Conservation (phyloP, 2,888 invertebrate species). For the Criorhina ranunculi region DNA sequence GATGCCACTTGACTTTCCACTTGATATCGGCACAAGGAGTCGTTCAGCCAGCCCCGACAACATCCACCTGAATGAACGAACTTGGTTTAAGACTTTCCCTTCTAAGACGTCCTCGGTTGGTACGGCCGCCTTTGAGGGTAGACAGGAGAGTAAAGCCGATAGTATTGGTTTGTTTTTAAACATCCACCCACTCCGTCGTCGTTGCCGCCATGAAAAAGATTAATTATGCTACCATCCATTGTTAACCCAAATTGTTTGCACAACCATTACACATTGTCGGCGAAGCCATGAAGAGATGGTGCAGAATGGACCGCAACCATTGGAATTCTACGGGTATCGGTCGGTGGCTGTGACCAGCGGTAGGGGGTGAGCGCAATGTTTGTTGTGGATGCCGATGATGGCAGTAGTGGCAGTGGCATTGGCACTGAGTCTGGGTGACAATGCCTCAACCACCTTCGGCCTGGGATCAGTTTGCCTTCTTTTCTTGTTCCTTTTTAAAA, state of each 20-base stretch:
- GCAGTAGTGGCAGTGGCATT: neutral
- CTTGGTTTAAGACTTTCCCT: constrained; percentile 23
- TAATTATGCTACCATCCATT: constrained; percentile 76
- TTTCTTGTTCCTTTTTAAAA: constrained; percentile 51
- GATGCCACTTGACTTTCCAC: constrained; percentile 62
- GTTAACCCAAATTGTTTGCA: constrained; percentile 76
- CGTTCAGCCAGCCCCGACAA: constrained; percentile 37
- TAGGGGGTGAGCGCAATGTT: constrained; percentile 18
- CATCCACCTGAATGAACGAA: constrained; percentile 56
- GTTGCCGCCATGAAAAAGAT: constrained; percentile 65
- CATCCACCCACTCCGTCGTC: constrained; percentile 28
- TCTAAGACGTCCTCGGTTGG: constrained; percentile 2
- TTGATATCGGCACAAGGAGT: constrained; percentile 60
- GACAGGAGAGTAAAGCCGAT: constrained; percentile 29
- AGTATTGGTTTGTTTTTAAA: constrained; percentile 60
- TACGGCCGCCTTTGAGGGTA: constrained; percentile 12
- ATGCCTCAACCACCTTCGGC: constrained; percentile 45
- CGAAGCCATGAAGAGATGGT: constrained; percentile 69
- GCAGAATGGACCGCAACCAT: constrained; percentile 66
- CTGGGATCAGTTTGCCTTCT: constrained; percentile 43
- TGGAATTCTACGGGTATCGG: constrained; percentile 56
- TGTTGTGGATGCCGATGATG: constrained; percentile 52
- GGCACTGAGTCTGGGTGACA: constrained; percentile 59
- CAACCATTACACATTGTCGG: constrained; percentile 75
- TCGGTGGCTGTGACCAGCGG: neutral